Percentiles rank a stretch among this genome's conserved stretches.
Evolutionary conservation across 2,888 invertebrate species (phyloP).

Genomic region (Limenitis camilla): DNA sequence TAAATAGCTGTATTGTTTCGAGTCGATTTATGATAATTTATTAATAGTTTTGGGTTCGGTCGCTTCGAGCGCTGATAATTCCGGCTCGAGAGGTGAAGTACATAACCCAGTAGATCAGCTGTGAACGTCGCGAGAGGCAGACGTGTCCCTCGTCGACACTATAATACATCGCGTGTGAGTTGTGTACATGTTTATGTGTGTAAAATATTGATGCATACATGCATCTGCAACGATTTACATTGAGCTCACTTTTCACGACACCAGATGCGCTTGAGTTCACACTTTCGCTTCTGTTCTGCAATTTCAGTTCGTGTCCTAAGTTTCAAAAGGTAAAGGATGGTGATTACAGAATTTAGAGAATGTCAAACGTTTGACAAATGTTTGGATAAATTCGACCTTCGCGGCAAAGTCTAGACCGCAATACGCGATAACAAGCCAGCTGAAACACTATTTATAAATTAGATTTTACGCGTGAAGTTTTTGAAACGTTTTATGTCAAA

Average conservation of each 20-base stretch:
- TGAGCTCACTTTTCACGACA: conserved; percentile 21
- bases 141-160: conserved; percentile 36
- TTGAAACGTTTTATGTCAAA: not conserved
- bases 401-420: conserved; percentile 25
- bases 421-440: conserved; percentile 36
- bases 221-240: conserved; percentile 32
- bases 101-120: conserved; percentile 50
- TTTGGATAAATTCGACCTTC: conserved; percentile 34
- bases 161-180: conserved; percentile 37
- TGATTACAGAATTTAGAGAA: not conserved
- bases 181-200: conserved; percentile 31
- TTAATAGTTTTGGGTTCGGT: conserved; percentile 11
- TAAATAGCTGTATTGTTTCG: conserved; percentile 21
- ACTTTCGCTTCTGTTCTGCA: conserved; percentile 49
- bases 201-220: conserved; percentile 18
- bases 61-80: conserved; percentile 32
- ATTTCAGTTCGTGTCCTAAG: conserved; percentile 25
- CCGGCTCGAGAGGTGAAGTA: conserved; percentile 29
- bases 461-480: not conserved
- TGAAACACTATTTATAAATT: conserved; percentile 22
- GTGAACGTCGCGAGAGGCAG: conserved; percentile 40
- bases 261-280: conserved; percentile 57
- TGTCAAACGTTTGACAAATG: conserved; percentile 21
- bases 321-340: conserved; percentile 13
- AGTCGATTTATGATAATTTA: conserved; percentile 12